These are phyloP conservation scores for Antheraea assamensis DNA, from an alignment of 2,888 invertebrate genomes.

Conservation along the genomic window DNA sequence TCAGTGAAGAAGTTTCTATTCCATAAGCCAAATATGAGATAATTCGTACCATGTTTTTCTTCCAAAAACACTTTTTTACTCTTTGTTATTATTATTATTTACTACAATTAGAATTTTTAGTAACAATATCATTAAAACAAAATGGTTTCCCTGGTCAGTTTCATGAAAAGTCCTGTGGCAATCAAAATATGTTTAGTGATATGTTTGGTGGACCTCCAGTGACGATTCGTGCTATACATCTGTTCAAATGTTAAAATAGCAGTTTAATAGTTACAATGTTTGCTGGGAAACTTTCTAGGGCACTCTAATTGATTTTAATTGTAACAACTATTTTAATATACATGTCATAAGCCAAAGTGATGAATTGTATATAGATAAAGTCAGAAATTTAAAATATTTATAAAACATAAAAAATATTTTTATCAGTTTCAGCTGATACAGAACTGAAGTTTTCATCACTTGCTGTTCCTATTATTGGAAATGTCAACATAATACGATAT, in stretches of 20 bases:
- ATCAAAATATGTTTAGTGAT: background rate
- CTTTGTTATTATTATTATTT: too few species aligned
- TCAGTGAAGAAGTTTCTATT: too few species aligned
- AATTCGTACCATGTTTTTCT: too few species aligned
- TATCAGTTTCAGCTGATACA: constrained; percentile 77
- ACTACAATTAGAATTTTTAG: too few species aligned
- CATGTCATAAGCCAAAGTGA: background rate
- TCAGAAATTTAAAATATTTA: background rate
- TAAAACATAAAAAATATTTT: background rate
- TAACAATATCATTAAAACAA: too few species aligned
- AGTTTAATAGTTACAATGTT: background rate
- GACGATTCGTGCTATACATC: background rate
- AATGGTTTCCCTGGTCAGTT: too few species aligned
- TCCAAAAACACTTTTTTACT: too few species aligned
- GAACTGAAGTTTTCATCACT: constrained; percentile 83
- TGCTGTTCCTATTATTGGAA: constrained; percentile 84
- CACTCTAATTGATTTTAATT: background rate
- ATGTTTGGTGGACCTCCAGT: background rate
- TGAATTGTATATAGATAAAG: background rate
- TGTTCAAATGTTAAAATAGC: background rate
- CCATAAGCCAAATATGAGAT: too few species aligned
- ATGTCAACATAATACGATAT: constrained; percentile 88
- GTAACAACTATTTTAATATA: background rate
- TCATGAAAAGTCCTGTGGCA: too few species aligned
- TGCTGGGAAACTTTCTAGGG: background rate